phyloP scores from a whole-genome alignment of 2,888 invertebrate genomes.

The Hypselothyrea guttata region DNA sequence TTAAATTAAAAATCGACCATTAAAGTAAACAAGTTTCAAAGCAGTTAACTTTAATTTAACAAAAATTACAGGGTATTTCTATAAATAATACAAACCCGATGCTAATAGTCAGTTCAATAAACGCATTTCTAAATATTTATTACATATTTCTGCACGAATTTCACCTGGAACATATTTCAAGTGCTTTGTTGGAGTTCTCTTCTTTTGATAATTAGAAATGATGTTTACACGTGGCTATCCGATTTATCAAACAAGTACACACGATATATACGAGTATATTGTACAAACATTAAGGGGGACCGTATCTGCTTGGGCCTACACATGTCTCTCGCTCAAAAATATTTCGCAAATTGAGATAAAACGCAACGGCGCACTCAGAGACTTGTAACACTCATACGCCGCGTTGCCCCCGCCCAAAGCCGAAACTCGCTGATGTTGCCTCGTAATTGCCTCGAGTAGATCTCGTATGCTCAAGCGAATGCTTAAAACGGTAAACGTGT shows the following conservation, averaged over 20 bases:
- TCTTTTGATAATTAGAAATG: conserved; percentile 57
- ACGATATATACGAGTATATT: background rate
- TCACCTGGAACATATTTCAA: background rate
- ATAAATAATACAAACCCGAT: background rate
- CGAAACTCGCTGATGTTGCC: conserved; percentile 12
- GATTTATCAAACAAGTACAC: conserved; percentile 26
- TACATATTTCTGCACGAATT: conserved; percentile 16
- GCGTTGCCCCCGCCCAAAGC: conserved; percentile 6
- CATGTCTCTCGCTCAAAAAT: conserved; percentile 35
- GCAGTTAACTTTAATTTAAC: background rate
- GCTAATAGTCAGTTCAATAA: conserved; percentile 26
- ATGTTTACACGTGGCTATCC: conserved; percentile 68
- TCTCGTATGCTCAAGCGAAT: conserved; percentile 23
- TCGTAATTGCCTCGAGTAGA: conserved; percentile 47
- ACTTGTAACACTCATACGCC: conserved; percentile 28
- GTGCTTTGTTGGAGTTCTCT: background rate
- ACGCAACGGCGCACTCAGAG: conserved; percentile 30
- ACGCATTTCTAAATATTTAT: conserved; percentile 24
- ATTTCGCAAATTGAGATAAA: conserved; percentile 66
- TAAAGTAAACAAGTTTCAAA: too few relatives aligned
- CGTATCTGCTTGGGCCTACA: conserved; percentile 32
- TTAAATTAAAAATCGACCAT: too few relatives aligned
- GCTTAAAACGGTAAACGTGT: conserved; percentile 63
- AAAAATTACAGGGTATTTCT: background rate
- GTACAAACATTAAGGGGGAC: conserved; percentile 25